Evolutionary conservation across 2,888 invertebrate genomes (phyloP), one percentile per base, ranked within the genome.

Genomic region (Ptychoptera contaminata): DNA sequence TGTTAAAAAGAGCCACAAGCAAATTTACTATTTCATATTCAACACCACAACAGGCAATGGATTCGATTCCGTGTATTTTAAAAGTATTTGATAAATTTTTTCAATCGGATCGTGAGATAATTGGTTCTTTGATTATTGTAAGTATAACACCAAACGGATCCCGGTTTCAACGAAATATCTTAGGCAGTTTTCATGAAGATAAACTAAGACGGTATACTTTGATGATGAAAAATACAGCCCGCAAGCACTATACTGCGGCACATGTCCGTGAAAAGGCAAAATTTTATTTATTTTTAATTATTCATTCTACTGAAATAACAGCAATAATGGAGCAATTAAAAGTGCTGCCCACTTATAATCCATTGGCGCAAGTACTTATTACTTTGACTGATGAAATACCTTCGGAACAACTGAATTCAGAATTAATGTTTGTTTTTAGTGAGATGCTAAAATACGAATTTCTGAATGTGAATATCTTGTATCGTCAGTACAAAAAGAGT

Each of bases 391-490:
- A 59, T 37, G 58, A 59, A 16, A 56, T 58, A 1, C 16, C 42
- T 9, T 15, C 35, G 2, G 9, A n/a, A 9, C 31, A 43, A 9
- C 11, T 46, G 8, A 57, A 60, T n/a, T 56, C 58, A 43, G 59
- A 60, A 58, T 56, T 56, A 0, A 57, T 59, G n/a, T 40, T 57
- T 3, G 58, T 64, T 56, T 50, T 57, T 3, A 58, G 59, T 39
- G 47, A 58, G 14, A 48, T 64, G 2, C 43, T 61, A 55, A 54
- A 52, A 37, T 56, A 55, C 46, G 60, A 60, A 45, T 56, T 65
- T n/a, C 59, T 58, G 47, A 63, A 65, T 47, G 58, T 62, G 1
- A 63, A 64, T 48, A 53, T 65, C 7, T 55, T 64, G 14, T 61
- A 58, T 0, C 57, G 55, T 40, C 57, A 54, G 16, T 54, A 55